Evolutionary conservation across 1,140 invertebrate species (phyloP), one percentile per base, ranked within the genome.

Genomic region (Amyelois transitella): DNA sequence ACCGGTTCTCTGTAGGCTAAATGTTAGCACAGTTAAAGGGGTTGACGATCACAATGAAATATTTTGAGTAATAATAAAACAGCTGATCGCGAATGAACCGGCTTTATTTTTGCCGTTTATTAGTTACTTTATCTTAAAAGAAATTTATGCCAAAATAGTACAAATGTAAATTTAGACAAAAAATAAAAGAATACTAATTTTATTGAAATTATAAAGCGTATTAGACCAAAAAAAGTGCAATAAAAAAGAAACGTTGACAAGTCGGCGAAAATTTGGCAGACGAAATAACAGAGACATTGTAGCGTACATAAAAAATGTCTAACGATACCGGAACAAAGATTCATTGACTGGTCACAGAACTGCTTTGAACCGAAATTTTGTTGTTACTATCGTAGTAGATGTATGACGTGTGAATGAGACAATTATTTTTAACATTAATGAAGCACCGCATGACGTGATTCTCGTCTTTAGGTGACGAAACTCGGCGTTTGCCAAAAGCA

Each of bases 301-400:
- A 14, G 32, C 32, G 32, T 8, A n/a, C 32, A 38, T n/a, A 38
- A 38, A 32, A 38, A 38, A 38, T 38, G 32, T 38, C 32, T 38
- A 38, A 14, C 32, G 32, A 38, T 38, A 14, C 32, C 50, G 59
- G 55, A 53, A 70, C 52, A 63, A 60, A 67, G 54, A 69, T 74
- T 78, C 79, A 83, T 65, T 79, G 80, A 58, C 78, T 76, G 55
- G 75, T 54, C 67, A 67, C 65, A 59, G 67, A 80, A 80, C 81
- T 71, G 74, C 68, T 80, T 81, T 70, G 66, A 60, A 81, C 75
- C 65, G 77, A 83, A 84, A 82, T 69, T 81, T 80, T 71, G 76
- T 80, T 62, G 79, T 80, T 83, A 87, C 84, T 84, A 85, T 76
- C 69, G 72, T 84, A 87, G 81, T 83, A 75, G 69, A 72, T 64